phyloP scores from a whole-genome alignment of 1,140 invertebrate species.

The Phortica variegata region DNA sequence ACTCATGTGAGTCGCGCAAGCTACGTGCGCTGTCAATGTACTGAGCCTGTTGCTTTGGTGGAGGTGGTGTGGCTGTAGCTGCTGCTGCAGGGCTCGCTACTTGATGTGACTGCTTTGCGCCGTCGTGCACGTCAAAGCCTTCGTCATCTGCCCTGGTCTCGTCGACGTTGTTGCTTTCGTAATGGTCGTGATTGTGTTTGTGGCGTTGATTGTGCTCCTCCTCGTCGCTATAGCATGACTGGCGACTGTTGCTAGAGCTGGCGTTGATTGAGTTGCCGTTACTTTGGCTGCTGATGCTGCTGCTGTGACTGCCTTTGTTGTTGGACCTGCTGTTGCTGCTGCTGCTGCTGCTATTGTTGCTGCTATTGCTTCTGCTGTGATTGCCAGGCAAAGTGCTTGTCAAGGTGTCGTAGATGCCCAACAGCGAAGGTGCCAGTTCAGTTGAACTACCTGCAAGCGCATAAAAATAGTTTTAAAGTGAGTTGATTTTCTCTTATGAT shows the following conservation, averaged over 20 bases:
- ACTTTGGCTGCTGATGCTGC: background rate
- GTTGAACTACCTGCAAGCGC: constrained; percentile 61
- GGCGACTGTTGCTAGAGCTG: constrained; percentile 19
- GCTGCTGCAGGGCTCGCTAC: background rate
- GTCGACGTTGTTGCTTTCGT: too few relatives aligned
- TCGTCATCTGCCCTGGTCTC: too few relatives aligned
- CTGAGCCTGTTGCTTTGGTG: background rate
- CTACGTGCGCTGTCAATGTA: constrained; percentile 36
- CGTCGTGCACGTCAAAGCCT: too few relatives aligned
- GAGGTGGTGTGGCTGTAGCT: background rate
- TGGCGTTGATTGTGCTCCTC: constrained; percentile 11
- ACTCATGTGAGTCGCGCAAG: constrained; percentile 33
- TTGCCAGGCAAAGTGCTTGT: constrained; percentile 36
- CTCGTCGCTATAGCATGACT: constrained; percentile 29
- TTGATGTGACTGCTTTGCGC: background rate
- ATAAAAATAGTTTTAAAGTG: background rate
- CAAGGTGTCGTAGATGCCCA: constrained; percentile 61
- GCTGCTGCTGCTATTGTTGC: constrained; percentile 27
- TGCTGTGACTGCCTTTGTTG: constrained; percentile 9
- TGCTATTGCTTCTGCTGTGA: constrained; percentile 28
- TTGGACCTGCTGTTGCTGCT: constrained; percentile 12
- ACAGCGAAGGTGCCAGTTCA: constrained; percentile 62
- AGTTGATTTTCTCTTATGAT: background rate
- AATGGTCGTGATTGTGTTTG: background rate
- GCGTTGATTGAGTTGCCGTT: constrained; percentile 1